Evolutionary conservation across 2,113 vertebrate genomes (phyloP).

Genomic region (Pipa parva): DNA sequence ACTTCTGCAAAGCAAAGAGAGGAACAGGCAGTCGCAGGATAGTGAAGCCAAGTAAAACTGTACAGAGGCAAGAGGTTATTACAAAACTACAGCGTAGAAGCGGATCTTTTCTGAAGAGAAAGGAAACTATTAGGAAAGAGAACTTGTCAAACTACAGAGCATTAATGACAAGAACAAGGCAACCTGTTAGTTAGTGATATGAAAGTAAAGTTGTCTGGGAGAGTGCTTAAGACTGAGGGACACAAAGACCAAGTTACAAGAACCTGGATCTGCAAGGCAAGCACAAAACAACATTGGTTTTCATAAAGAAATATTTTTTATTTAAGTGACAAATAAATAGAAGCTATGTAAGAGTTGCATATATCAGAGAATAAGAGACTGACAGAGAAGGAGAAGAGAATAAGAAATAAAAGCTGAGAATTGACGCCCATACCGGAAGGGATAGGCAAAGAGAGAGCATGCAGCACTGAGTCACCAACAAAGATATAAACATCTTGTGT

Average conservation of each 20-base stretch:
- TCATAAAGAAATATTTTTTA: neutral
- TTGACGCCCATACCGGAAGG: slow-evolving; percentile 32
- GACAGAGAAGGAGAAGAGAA: too few relatives aligned
- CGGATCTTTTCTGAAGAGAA: neutral
- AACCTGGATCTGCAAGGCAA: neutral
- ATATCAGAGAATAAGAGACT: too few relatives aligned
- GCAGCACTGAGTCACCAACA: slow-evolving; percentile 18
- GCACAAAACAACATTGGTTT: neutral
- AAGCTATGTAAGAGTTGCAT: too few relatives aligned
- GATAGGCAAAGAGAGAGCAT: slow-evolving; percentile 33
- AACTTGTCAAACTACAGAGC: neutral
- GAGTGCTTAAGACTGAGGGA: neutral
- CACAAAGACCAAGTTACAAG: neutral
- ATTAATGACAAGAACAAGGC: neutral
- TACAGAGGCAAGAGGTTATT: neutral
- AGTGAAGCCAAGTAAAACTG: neutral
- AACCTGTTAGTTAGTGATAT: neutral
- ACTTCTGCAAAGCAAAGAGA: slow-evolving; percentile 38
- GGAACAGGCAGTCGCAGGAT: slow-evolving; percentile 7
- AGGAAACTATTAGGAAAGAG: neutral
- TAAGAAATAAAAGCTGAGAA: neutral
- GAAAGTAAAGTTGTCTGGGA: neutral
- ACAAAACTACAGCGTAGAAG: neutral
- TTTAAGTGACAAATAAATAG: neutral
- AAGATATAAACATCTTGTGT: neutral